Evolutionary conservation across 2,797 vertebrate species (phyloP), one percentile per base, ranked within the genome.

Genomic region (Mionectes olivaceus): DNA sequence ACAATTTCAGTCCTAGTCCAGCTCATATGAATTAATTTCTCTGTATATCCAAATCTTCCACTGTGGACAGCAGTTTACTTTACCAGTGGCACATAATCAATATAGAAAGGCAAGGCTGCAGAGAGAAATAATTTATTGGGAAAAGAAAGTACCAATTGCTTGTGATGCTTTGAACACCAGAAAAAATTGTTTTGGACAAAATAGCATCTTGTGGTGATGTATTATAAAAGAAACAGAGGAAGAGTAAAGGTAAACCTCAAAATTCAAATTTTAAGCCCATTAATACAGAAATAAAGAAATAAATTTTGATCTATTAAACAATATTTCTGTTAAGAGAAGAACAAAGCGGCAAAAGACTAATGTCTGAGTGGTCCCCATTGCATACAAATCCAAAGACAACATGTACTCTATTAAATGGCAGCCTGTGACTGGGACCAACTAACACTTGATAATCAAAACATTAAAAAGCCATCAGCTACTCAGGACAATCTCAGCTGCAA

Each of bases 391-490:
- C 10, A 5, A 88, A 88, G 41, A 77, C 64, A 79, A 89, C 76
- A 91, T 10, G 33, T 14, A 49, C 8, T 91, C n/a, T 67, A 50
- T 70, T 77, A 87, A 81, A 53, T 28, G 24, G 19, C 11, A 89
- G 23, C 35, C 50, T 79, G 43, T 83, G 57, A 85, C 41, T 92
- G 41, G 64, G 74, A 77, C 49, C 33, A 91, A 67, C 33, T 74
- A 87, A 74, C 4, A 16, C 44, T 83, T 55, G 49, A 87, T 87
- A 89, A 92, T 81, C 68, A 91, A 77, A 89, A 74, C 35, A 70
- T 64, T 87, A 85, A 91, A 89, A 95, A 80, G 8, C 17, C 19
- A 46, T 74, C 56, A 87, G 44, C 63, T 80, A 32, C 22, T 60
- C 65, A 85, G 6, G 41, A 64, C 46, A 70, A 67, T 39, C 60